These are phyloP conservation scores for Enchytraeus crypticus DNA, from an alignment of 2,888 invertebrate genomes.

Conservation along the genomic window DNA sequence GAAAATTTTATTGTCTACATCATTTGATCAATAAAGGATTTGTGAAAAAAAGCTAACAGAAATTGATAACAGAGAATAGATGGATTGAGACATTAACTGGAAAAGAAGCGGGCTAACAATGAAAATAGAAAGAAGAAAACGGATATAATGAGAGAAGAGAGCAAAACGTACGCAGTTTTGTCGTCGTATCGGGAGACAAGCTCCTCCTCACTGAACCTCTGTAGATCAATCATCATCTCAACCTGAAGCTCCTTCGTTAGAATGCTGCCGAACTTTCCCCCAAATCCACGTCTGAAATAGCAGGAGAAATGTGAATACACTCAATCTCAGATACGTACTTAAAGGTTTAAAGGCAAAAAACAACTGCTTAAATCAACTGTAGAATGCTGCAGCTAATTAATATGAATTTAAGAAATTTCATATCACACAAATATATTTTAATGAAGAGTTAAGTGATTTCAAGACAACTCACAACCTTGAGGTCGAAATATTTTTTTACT, in stretches of 20 bases:
- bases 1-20: too few species aligned
- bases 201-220: conserved; percentile 62
- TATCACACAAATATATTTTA: too few species aligned
- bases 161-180: conserved; percentile 66
- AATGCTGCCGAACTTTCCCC: conserved; percentile 84
- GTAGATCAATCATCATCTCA: conserved; percentile 70
- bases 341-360: neutral
- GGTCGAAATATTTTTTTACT: too few species aligned
- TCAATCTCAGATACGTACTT: neutral
- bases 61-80: too few species aligned
- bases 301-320: neutral
- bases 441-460: too few species aligned
- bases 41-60: too few species aligned
- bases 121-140: too few species aligned
- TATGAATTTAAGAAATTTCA: too few species aligned
- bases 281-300: conserved; percentile 61
- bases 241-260: conserved; percentile 66
- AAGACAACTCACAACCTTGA: too few species aligned
- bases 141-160: neutral
- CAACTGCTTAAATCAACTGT: neutral
- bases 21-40: too few species aligned
- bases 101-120: too few species aligned
- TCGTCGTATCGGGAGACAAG: conserved; percentile 69
- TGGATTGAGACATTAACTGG: too few species aligned
- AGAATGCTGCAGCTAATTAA: conserved; percentile 5